A percentile compares a stretch with the other conserved stretches of the same genome.
phyloP scores from a whole-genome alignment of 2,888 invertebrate genomes.

The Hybos culiciformis region DNA sequence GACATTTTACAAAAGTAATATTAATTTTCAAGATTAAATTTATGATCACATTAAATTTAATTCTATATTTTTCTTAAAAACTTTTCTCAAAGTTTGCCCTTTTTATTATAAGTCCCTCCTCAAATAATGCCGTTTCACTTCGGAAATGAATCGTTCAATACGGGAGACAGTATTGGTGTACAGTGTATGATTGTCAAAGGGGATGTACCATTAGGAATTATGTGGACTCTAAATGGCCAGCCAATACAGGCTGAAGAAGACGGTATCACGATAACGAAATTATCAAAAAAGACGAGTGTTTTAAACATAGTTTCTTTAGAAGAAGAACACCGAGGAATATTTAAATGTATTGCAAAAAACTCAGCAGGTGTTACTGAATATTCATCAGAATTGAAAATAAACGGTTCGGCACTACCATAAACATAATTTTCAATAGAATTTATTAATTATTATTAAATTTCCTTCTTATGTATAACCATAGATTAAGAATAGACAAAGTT shows the following conservation, averaged over 20 bases:
- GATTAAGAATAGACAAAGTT: background rate
- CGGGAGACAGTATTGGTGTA: constrained; percentile 53
- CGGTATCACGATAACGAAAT: constrained; percentile 38
- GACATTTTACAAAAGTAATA: too few species aligned
- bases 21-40: too few species aligned
- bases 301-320: constrained; percentile 53
- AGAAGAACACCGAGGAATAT: constrained; percentile 56
- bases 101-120: constrained; percentile 46
- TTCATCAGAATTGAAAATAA: constrained; percentile 55
- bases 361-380: constrained; percentile 51
- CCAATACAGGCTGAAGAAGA: constrained; percentile 38
- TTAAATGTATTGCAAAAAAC: constrained; percentile 61
- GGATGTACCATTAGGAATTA: constrained; percentile 62
- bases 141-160: constrained; percentile 53
- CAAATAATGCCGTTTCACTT: constrained; percentile 49
- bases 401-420: constrained; percentile 39
- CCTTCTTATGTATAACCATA: background rate
- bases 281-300: constrained; percentile 48
- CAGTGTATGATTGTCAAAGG: constrained; percentile 63
- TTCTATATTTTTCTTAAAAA: too few species aligned
- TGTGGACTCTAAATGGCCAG: constrained; percentile 48
- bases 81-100: background rate
- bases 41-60: too few species aligned
- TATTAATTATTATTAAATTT: background rate
- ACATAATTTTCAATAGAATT: background rate